Conservation (phyloP, 2,888 invertebrate species). For the Drosophila mimetica region DNA sequence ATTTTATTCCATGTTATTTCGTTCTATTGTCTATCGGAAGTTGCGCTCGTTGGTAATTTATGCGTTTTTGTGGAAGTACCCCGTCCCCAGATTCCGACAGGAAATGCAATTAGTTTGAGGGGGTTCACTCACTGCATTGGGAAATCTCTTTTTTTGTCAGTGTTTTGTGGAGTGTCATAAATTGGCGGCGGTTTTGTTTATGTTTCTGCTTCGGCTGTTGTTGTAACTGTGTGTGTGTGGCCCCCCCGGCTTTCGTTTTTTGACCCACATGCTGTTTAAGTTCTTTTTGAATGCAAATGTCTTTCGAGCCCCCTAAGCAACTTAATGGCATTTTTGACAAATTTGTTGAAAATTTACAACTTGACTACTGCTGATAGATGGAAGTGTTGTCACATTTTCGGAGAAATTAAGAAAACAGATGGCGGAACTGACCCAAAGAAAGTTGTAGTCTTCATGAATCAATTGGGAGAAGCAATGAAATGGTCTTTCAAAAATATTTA, state of each 20-base stretch:
- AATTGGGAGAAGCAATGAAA: not conserved
- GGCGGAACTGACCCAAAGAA: constrained; percentile 5
- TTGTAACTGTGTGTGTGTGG: constrained; percentile 33
- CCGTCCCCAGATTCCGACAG: constrained; percentile 48
- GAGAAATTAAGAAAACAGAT: constrained; percentile 22
- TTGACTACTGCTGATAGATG: constrained; percentile 50
- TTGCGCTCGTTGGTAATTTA: constrained; percentile 76
- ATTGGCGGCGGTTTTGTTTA: constrained; percentile 52
- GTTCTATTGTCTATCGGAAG: constrained; percentile 71
- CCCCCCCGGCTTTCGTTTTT: constrained; percentile 17
- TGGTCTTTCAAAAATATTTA: not conserved
- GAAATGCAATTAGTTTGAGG: constrained; percentile 76
- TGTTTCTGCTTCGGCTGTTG: constrained; percentile 31
- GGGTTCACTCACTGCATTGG: constrained; percentile 25
- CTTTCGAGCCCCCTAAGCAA: constrained; percentile 24
- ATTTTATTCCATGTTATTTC: constrained; percentile 44
- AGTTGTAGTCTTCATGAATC: not conserved
- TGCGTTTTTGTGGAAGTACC: constrained; percentile 42
- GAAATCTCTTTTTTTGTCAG: constrained; percentile 33
- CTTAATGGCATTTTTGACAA: constrained; percentile 73
- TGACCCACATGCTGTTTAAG: constrained; percentile 36
- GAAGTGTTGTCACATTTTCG: constrained; percentile 22
- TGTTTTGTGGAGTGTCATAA: constrained; percentile 46
- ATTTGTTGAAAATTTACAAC: constrained; percentile 71
- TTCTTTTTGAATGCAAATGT: constrained; percentile 32